These are phyloP conservation scores for Tor tambroides DNA, from an alignment of 2,113 vertebrate genomes.

Conservation along the genomic window DNA sequence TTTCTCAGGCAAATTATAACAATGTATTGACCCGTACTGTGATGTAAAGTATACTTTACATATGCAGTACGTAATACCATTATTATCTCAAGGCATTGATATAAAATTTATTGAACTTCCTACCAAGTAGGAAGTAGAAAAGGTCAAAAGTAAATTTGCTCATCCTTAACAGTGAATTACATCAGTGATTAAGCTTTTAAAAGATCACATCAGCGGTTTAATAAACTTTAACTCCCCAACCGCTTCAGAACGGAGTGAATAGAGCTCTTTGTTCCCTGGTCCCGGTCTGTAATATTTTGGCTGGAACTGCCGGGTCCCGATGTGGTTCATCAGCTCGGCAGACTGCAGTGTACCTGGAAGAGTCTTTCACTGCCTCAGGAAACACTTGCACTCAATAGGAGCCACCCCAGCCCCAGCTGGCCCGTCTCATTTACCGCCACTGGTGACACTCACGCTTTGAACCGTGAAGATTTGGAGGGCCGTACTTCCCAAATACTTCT, in stretches of 20 bases:
- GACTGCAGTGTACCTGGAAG: constrained; percentile 52
- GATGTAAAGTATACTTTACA: constrained; percentile 38
- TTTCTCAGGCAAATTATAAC: constrained; percentile 44
- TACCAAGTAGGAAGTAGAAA: constrained; percentile 29
- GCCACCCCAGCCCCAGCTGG: constrained; percentile 49
- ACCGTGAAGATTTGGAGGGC: constrained; percentile 62
- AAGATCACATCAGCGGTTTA: constrained; percentile 49
- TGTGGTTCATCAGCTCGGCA: constrained; percentile 46
- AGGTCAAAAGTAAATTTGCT: constrained; percentile 27
- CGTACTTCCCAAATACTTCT: constrained; percentile 64
- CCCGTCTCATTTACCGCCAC: constrained; percentile 63
- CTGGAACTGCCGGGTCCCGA: neutral
- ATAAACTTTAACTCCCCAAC: constrained; percentile 46
- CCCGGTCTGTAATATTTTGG: constrained; percentile 42
- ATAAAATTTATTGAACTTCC: constrained; percentile 24
- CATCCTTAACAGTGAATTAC: constrained; percentile 32
- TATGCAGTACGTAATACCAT: constrained; percentile 28
- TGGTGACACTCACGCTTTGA: constrained; percentile 61
- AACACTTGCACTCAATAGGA: constrained; percentile 38
- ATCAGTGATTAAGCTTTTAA: constrained; percentile 43
- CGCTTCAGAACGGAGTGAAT: constrained; percentile 38
- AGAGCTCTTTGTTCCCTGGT: constrained; percentile 34
- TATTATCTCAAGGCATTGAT: constrained; percentile 27
- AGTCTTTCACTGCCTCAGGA: constrained; percentile 43
- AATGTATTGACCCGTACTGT: constrained; percentile 36